These are phyloP conservation scores for Tuta absoluta DNA, from an alignment of 2,888 invertebrate genomes.

Conservation along the genomic window DNA sequence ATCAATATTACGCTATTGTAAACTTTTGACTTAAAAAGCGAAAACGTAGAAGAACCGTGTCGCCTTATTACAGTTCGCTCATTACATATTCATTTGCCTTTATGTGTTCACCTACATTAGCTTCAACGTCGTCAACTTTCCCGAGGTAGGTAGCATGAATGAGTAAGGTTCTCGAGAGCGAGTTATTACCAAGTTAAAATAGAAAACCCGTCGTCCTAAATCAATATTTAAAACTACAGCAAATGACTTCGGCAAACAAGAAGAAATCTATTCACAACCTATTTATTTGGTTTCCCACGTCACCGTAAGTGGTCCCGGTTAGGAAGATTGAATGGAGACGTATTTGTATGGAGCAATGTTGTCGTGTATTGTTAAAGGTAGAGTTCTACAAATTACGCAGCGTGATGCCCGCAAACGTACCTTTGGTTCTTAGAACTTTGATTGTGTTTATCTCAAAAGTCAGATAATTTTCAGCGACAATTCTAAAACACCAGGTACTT, in stretches of 20 bases:
- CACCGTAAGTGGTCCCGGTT: slow-evolving; percentile 14
- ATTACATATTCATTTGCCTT: background rate
- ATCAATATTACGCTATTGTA: background rate
- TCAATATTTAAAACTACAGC: slow-evolving; percentile 27
- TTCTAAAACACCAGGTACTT: background rate
- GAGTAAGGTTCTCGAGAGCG: background rate
- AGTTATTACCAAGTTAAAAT: background rate
- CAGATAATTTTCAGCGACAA: background rate
- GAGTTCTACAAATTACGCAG: slow-evolving; percentile 16
- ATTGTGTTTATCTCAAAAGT: background rate
- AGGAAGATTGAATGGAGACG: slow-evolving; percentile 7
- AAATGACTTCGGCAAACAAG: slow-evolving; percentile 28
- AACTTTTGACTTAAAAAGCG: background rate
- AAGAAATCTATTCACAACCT: slow-evolving; percentile 28
- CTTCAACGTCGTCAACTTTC: slow-evolving; percentile 15
- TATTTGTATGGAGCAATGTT: background rate
- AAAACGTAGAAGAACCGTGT: background rate
- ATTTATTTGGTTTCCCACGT: slow-evolving; percentile 32
- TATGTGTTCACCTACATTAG: background rate
- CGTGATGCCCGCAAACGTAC: background rate
- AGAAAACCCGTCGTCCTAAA: slow-evolving; percentile 27
- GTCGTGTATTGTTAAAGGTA: slow-evolving; percentile 2
- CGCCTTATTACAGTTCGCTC: background rate
- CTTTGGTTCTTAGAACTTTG: background rate
- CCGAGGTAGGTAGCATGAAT: slow-evolving; percentile 1